Conservation (phyloP, 2,113 vertebrate species). For the Phocoena phocoena region DNA sequence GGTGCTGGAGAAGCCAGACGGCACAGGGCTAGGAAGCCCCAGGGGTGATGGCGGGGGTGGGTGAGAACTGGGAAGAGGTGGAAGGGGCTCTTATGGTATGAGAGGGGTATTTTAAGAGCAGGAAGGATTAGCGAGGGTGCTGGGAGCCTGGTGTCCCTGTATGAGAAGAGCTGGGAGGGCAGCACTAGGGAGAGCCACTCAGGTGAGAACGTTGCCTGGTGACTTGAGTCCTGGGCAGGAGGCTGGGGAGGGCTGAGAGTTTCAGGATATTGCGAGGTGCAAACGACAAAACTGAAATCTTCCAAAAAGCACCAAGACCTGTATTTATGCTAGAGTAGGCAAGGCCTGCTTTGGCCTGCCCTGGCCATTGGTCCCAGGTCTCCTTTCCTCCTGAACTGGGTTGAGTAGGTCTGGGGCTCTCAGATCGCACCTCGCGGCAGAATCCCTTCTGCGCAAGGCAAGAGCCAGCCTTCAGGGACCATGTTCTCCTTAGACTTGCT, state of each 20-base stretch:
- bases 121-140: neutral
- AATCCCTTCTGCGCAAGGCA: no score
- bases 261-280: neutral
- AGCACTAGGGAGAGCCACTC: neutral
- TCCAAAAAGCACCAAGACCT: neutral
- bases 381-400: neutral
- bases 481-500: rapidly evolving
- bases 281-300: neutral
- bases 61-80: neutral
- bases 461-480: neutral
- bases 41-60: neutral
- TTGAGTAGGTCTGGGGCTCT: neutral
- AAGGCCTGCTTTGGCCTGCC: neutral
- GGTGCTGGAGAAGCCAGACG: neutral
- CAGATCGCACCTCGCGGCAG: no score
- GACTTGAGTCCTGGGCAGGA: neutral
- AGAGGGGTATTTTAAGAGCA: neutral
- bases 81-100: neutral
- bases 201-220: neutral
- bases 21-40: neutral
- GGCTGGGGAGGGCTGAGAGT: neutral
- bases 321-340: neutral
- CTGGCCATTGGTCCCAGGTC: neutral
- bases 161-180: neutral
- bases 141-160: neutral